Base-by-base conservation (phyloP, 2,113 vertebrate species). In the Scomber japonicus region DNA sequence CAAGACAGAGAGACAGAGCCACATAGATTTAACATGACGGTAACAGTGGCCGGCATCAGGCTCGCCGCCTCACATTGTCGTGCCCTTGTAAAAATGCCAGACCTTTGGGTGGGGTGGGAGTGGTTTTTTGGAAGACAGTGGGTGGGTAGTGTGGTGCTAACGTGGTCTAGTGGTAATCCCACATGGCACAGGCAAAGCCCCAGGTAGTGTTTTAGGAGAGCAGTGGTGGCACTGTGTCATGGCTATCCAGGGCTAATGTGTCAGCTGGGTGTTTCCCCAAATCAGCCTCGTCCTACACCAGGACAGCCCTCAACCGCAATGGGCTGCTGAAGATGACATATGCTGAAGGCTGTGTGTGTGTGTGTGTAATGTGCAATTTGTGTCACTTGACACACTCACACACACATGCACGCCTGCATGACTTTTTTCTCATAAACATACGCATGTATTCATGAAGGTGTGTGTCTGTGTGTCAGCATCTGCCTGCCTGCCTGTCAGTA, bases 81-180 rank as follows among this genome's bases (percentile, higher is more conserved):
- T 86, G 91, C 90, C 94, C 94, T 95, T 85, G 93, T 93, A 83
- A 86, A 92, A 92, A 94, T 92, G 84, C 75, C 90, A 93, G 93
- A 91, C 90, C 78, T 80, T 93, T 90, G 86, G 94, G 91, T 91
- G 91, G 90, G 92, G 74, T 80, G 83, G 44, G 48, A 90, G 10
- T 27, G 71, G 78, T 79, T 35, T 81, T 89, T 89, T 86, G 82
- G 84, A 75, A 74, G 78, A 31, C 50, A 65, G 92, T 93, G 94
- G 72, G 80, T 76, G 56, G 66, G 92, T 4, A 56, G 77, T 66
- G 66, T 77, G 83, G 86, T 76, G 84, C 19, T 81, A 93, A 91
- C 81, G 74, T 88, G 89, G 87, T 88, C 78, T 80, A 75, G 78
- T 73, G 82, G 85, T 93, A 92, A 95, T 93, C 88, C 92, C 82